Evolutionary conservation across 2,888 invertebrate genomes (phyloP).

Genomic region (Idaea straminata): DNA sequence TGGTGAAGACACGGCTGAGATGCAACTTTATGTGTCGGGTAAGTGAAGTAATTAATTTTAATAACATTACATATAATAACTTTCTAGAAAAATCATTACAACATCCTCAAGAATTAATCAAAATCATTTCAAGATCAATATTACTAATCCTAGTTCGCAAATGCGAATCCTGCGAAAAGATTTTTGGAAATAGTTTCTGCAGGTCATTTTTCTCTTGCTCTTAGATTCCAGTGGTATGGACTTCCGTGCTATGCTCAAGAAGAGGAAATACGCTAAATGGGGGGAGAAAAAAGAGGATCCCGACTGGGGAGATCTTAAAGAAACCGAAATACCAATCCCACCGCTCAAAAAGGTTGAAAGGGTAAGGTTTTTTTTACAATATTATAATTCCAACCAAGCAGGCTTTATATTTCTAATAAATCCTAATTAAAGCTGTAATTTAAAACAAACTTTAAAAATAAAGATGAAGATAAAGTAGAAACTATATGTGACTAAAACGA

Average conservation of each 20-base stretch:
- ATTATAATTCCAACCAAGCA: slow-evolving; percentile 8
- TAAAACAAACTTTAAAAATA: slow-evolving; percentile 34
- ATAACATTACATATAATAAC: neutral
- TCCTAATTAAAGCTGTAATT: slow-evolving; percentile 59
- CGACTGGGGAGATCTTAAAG: slow-evolving; percentile 96
- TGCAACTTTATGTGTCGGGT: slow-evolving; percentile 98
- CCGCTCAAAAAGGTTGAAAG: slow-evolving; percentile 95
- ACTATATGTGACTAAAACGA: slow-evolving; percentile 12
- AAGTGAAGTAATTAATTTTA: slow-evolving; percentile 34
- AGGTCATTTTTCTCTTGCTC: neutral
- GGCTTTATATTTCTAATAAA: slow-evolving; percentile 26
- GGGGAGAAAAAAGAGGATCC: slow-evolving; percentile 93
- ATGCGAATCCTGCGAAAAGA: too few relatives aligned
- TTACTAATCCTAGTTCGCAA: too few relatives aligned
- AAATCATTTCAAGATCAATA: too few relatives aligned
- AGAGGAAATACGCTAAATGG: slow-evolving; percentile 97
- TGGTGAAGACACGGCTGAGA: slow-evolving; percentile 97
- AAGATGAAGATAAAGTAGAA: slow-evolving; percentile 34
- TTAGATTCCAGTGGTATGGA: slow-evolving; percentile 98
- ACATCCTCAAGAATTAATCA: too few relatives aligned
- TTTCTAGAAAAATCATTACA: neutral
- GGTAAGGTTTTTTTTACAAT: slow-evolving; percentile 80
- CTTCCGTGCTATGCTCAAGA: slow-evolving; percentile 98
- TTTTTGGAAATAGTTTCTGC: slow-evolving; percentile 3
- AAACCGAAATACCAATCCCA: slow-evolving; percentile 92